phyloP scores from a whole-genome alignment of 2,888 invertebrate species.

The Lacanobia wlatinum region DNA sequence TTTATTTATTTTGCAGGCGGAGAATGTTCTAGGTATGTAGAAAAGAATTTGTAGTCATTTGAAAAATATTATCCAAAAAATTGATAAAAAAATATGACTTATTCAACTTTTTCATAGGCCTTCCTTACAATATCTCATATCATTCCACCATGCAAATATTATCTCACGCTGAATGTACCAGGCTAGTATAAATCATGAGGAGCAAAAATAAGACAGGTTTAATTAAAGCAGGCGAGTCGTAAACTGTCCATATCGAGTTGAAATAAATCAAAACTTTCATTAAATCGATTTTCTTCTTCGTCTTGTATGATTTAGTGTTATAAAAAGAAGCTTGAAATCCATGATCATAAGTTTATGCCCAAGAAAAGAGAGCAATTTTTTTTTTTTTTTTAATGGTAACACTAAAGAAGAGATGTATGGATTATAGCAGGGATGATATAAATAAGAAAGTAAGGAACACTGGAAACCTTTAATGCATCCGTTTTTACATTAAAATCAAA shows the following conservation, averaged over 20 bases:
- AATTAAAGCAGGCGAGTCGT: slow-evolving; percentile 45
- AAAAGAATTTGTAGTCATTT: background rate
- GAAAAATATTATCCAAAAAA: background rate
- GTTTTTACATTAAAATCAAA: background rate
- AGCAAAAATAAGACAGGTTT: slow-evolving; percentile 46
- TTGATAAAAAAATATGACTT: too few species aligned
- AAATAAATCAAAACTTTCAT: slow-evolving; percentile 43
- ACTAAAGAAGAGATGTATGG: background rate
- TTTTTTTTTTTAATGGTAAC: too few species aligned
- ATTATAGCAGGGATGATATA: background rate
- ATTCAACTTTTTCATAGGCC: background rate
- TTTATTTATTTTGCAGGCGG: slow-evolving; percentile 23
- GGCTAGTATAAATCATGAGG: slow-evolving; percentile 44
- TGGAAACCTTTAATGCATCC: background rate
- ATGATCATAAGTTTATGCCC: background rate
- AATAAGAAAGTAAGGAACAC: too few species aligned
- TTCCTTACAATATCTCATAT: background rate
- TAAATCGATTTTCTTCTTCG: slow-evolving; percentile 34
- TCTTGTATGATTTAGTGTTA: slow-evolving; percentile 39
- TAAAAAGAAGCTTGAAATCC: background rate
- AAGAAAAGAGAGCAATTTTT: background rate
- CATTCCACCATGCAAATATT: background rate
- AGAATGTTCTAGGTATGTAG: background rate
- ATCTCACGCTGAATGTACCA: slow-evolving; percentile 30
- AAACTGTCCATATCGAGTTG: slow-evolving; percentile 37